Conservation (phyloP, 2,888 invertebrate genomes). For the Lasioglossum figueresi region DNA sequence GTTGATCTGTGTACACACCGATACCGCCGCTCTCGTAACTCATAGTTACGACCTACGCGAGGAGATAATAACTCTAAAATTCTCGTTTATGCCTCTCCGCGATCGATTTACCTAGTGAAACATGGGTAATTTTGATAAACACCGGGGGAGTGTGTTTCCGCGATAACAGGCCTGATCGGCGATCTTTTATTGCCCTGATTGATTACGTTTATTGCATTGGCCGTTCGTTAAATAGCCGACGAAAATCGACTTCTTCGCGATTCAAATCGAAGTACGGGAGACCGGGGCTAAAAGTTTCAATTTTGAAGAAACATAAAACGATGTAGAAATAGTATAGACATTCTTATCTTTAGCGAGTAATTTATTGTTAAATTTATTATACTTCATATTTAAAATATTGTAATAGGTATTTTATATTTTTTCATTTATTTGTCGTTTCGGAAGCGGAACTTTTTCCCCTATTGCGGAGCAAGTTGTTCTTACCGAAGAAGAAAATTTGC, state of each 20-base stretch:
- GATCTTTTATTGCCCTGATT: slow-evolving; percentile 38
- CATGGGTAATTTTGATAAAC: slow-evolving; percentile 57
- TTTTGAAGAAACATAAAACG: too few species aligned
- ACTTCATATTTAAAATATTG: too few species aligned
- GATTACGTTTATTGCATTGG: slow-evolving; percentile 23
- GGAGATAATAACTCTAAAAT: slow-evolving; percentile 58
- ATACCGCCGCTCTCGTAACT: slow-evolving; percentile 42
- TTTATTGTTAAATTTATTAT: too few species aligned
- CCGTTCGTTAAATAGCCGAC: background rate
- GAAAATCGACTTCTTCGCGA: background rate
- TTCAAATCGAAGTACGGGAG: background rate
- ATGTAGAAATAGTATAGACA: too few species aligned
- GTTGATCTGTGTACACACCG: slow-evolving; percentile 34
- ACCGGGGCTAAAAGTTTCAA: too few species aligned
- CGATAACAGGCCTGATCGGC: slow-evolving; percentile 48
- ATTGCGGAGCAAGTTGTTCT: too few species aligned
- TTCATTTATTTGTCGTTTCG: too few species aligned
- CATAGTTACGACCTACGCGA: slow-evolving; percentile 52
- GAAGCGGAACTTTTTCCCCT: too few species aligned
- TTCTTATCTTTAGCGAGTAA: too few species aligned
- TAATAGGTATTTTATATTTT: too few species aligned
- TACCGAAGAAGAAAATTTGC: too few species aligned
- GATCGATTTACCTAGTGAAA: slow-evolving; percentile 45
- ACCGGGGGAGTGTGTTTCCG: slow-evolving; percentile 39
- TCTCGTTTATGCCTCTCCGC: slow-evolving; percentile 47